Evolutionary conservation across 2,797 vertebrate genomes (phyloP).

Genomic region (Clamator glandarius): DNA sequence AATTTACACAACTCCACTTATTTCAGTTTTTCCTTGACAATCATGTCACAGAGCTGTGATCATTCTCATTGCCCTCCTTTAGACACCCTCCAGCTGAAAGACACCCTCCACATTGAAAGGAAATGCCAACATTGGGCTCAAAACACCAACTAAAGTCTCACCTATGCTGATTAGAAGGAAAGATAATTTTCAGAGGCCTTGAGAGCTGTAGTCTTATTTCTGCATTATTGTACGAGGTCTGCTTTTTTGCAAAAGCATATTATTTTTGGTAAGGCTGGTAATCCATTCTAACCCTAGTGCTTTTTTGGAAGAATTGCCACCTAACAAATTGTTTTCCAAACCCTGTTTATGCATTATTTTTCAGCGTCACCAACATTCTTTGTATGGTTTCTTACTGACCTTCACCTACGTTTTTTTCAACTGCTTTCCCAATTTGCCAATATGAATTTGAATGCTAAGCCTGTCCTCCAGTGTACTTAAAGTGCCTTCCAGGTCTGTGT

Average conservation of each 20-base stretch:
- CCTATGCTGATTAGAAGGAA: neutral
- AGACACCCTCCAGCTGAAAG: neutral
- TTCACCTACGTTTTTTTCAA: neutral
- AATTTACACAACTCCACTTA: neutral
- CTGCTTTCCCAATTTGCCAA: neutral
- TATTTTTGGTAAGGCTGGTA: neutral
- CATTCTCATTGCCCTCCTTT: neutral
- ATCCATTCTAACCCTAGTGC: neutral
- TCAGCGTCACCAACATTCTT: neutral
- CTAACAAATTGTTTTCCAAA: neutral
- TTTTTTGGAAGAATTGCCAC: constrained; percentile 7
- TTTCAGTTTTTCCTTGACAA: neutral
- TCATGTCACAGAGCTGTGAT: neutral
- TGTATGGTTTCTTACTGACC: constrained; percentile 18
- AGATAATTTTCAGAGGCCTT: neutral
- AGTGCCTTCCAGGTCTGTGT: neutral
- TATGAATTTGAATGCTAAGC: constrained; percentile 11
- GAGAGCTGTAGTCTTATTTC: neutral
- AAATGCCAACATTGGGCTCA: neutral
- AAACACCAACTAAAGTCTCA: neutral
- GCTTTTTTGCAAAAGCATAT: neutral
- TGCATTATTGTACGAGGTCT: neutral
- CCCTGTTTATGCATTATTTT: neutral
- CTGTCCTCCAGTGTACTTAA: neutral
- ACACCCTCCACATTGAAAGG: neutral